These are phyloP conservation scores for Anas acuta DNA, from an alignment of 2,797 vertebrate genomes.

Conservation along the genomic window DNA sequence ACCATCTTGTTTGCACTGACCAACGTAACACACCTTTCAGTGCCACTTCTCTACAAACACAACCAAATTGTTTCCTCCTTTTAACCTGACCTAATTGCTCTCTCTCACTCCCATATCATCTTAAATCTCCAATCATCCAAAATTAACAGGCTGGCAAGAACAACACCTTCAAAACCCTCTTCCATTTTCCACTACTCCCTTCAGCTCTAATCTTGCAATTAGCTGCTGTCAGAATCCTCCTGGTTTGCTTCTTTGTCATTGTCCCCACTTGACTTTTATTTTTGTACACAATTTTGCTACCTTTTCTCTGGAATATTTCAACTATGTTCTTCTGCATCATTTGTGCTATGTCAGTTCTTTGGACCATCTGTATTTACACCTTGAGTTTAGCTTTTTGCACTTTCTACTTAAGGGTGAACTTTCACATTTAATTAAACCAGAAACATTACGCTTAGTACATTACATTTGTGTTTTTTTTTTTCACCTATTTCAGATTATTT, in stretches of 20 bases:
- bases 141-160: neutral
- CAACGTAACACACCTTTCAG: neutral
- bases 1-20: neutral
- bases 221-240: neutral
- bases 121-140: neutral
- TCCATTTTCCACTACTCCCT: neutral
- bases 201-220: neutral
- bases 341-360: neutral
- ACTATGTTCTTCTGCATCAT: neutral
- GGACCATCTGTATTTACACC: neutral
- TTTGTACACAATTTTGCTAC: neutral
- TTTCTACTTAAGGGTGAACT: neutral
- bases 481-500: neutral
- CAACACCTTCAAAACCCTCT: neutral
- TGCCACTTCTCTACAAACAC: neutral
- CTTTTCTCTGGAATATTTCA: neutral
- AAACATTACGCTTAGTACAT: neutral
- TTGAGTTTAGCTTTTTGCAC: neutral
- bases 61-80: neutral
- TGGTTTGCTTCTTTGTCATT: neutral
- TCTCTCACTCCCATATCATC: neutral
- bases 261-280: neutral
- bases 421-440: neutral
- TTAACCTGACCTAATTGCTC: neutral
- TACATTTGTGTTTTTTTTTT: neutral